Base-by-base conservation (phyloP, 2,113 vertebrate species). In the Sprattus sprattus region DNA sequence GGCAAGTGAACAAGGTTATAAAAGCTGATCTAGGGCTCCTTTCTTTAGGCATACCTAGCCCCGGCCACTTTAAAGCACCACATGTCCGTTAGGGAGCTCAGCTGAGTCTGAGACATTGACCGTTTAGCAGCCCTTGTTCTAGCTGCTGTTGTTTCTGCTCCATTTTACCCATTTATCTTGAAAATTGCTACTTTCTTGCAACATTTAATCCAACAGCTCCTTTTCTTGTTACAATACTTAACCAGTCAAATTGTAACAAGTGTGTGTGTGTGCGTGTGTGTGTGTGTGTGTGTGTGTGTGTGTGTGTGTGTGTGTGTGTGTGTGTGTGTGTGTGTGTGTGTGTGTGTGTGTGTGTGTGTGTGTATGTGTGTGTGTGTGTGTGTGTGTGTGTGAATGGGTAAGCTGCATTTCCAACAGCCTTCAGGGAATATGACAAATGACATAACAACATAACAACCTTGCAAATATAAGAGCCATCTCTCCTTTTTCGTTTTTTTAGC, bases 251-350 rank as follows among this genome's bases (percentile, higher is more conserved):
- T 39, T 49, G 2, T 49, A 11, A 49, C 47, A 49, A 15, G 64
- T 64, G 64, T 71, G 9, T 71, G 64, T 32, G 64, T 71, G 64
- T 32, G 64, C 32, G 28, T 71, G 64, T 32, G n/a, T 28, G 25
- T 71, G 64, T 71, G 64, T 64, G n/a, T 67, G 60, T 67, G n/a
- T 25, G n/a, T 67, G 60, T 64, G 60, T 64, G 60, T 64, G 22
- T 64, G 60, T 64, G 60, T 64, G 60, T n/a, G 16, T 64, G 60
- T 57, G 60, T 64, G 60, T 64, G 22, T 64, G 60, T 64, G 60
- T n/a, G n/a, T 50, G 57, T 64, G 22, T 64, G 57, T n/a, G 57
- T 64, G 57, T 64, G 57, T 64, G 57, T 57, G 60, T 64, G 60
- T 64, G 22, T 25, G 60, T 64, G 60, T 25, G 60, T 64, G 60